phyloP scores from a whole-genome alignment of 2,113 vertebrate species.

The Fregetta grallaria region DNA sequence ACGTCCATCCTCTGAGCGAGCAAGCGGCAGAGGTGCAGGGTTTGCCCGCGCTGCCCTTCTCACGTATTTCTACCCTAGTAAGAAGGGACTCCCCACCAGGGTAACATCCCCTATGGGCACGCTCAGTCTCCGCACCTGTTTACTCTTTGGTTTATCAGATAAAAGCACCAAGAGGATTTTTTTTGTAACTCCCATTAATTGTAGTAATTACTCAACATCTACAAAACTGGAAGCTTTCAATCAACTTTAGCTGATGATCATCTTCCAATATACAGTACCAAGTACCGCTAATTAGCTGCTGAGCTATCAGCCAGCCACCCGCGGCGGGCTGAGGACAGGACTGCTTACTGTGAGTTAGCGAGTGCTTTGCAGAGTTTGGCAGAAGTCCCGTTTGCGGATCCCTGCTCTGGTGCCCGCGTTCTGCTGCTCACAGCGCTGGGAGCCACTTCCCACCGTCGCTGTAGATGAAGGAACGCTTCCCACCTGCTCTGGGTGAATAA shows the following conservation, averaged over 20 bases:
- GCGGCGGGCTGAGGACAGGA: not conserved
- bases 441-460: conserved; percentile 71
- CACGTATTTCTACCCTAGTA: fast-evolving
- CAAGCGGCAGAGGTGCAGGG: not conserved
- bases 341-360: fast-evolving
- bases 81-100: not conserved
- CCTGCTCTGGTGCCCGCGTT: not conserved
- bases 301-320: not conserved
- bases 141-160: not conserved
- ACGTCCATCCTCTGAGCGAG: fast-evolving
- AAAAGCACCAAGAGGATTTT: not conserved
- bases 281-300: not conserved
- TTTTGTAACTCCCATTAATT: not conserved
- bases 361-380: not conserved
- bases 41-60: not conserved
- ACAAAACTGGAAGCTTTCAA: not conserved
- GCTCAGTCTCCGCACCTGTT: not conserved
- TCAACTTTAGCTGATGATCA: not conserved
- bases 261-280: not conserved
- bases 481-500: conserved; percentile 53
- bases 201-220: not conserved
- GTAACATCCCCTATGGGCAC: fast-evolving
- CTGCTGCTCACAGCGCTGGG: not conserved
- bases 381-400: not conserved
- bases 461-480: conserved; percentile 77